Percentiles rank a stretch among this genome's conserved stretches.
These are phyloP conservation scores for Frieseomelitta varia DNA, from an alignment of 1,140 invertebrate species.

Conservation along the genomic window DNA sequence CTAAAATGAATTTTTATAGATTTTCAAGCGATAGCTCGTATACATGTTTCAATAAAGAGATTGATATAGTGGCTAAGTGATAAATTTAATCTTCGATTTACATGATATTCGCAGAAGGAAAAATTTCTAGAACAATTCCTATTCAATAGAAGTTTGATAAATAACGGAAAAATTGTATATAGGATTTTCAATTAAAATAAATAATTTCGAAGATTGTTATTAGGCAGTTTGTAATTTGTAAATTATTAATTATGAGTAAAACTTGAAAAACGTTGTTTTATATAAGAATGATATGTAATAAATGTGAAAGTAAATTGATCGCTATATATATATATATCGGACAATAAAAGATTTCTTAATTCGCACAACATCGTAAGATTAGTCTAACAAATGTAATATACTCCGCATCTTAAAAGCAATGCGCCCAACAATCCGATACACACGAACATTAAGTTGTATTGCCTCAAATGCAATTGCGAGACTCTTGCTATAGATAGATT, in stretches of 20 bases:
- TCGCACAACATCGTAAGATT: background rate
- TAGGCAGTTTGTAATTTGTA: background rate
- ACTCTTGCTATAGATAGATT: slow-evolving; percentile 45
- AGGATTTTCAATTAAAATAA: background rate
- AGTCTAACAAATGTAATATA: background rate
- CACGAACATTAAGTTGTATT: slow-evolving; percentile 49
- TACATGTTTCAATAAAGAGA: slow-evolving; percentile 23
- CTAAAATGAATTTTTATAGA: slow-evolving; percentile 1
- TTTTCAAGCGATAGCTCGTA: background rate
- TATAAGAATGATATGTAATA: slow-evolving; percentile 28
- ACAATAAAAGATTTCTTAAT: background rate
- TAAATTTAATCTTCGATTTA: slow-evolving; percentile 1
- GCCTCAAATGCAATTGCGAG: slow-evolving; percentile 51
- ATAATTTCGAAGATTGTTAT: background rate
- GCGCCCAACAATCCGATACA: slow-evolving; percentile 39
- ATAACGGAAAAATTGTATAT: background rate
- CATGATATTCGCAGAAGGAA: background rate
- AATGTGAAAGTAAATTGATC: background rate
- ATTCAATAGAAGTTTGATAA: slow-evolving; percentile 2
- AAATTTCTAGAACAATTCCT: background rate
- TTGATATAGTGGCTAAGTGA: slow-evolving; percentile 1
- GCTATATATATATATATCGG: background rate
- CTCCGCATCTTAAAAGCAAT: slow-evolving; percentile 51
- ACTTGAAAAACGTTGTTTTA: background rate
- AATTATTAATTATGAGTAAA: slow-evolving; percentile 22